Evolutionary conservation across 2,797 vertebrate genomes (phyloP), one percentile per base, ranked within the genome.

Genomic region (Atherinosoma microstoma): DNA sequence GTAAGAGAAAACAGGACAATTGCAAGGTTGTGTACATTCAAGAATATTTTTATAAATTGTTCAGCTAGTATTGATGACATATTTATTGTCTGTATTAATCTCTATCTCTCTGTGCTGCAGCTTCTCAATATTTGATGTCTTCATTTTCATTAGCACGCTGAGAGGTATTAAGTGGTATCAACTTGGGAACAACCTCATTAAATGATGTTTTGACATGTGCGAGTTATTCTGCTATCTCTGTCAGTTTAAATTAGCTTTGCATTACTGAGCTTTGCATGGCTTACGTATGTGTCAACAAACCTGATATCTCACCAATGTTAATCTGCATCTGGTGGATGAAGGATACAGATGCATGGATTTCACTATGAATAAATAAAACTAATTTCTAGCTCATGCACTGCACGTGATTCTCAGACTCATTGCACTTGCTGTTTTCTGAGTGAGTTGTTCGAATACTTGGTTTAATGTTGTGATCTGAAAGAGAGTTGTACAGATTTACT

Each of bases 101-200:
- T 51, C 22, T 76, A 60, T 73, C 82, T 64, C 56, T 74, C 53
- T 57, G 13, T 24, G 6, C 53, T 45, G 40, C 1, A 47, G 64
- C 67, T 59, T 71, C 67, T 84, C 13, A 82, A 77, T 58, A 62
- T 80, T 77, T 72, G 30, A 85, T 74, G 80, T 57, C 61, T 72
- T 82, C 30, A 32, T 83, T 82, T 73, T 83, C 47, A 69, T 76
- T 76, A 64, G 27, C 35, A 45, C 13, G 49, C 34, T 54, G 29
- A 18, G 20, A 62, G 68, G 40, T 24, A 70, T 82, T 68, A 78
- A 76, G 69, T 51, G 32, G 30, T 36, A 16, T 76, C 56, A 78
- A 73, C 59, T 29, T 18, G 15, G 32, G 49, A 75, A 0, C 4
- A 9, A 63, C 30, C 51, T 63, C 30, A 6, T 20, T 67, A 73